Base-by-base conservation (phyloP, 2,113 vertebrate species). In the Dryoscopus gambensis region DNA sequence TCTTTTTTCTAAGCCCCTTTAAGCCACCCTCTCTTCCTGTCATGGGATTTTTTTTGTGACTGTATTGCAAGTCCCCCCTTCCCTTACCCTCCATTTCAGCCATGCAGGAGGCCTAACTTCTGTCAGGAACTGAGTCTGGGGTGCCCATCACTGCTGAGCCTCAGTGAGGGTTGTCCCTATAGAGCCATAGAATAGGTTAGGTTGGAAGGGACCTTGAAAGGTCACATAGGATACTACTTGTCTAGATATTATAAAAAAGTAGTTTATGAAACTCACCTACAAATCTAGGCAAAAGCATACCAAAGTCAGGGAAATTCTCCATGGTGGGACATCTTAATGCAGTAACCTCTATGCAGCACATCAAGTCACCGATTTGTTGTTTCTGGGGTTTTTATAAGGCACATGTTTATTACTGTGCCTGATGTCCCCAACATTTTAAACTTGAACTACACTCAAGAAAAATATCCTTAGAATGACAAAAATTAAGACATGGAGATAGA, bases 81-180 rank as follows among this genome's bases (percentile, higher is more conserved):
- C 15, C 40, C 53, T 53, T 49, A 39, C 9, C 4, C 11, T 21
- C 16, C 28, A 40, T n/a, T 39, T 33, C 46, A 22, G 33, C 39
- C 20, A 5, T 15, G 24, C 12, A 9, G 17, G 30, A 33, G 18
- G 11, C 6, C 27, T 2, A 22, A 16, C 7, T 42, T 25, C 18
- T 8, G 19, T 13, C 33, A 35, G 68, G 16, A 23, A 5, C 31
- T 9, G 27, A 9, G 55, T 10, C 15, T 39, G 49, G 23, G 7
- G 6, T 2, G 2, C 6, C 25, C 3, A 0, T 47, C 27, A 2
- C 15, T 53, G 24, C 44, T 50, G 62, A 28, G 13, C 9, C 6
- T 24, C 9, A 3, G 9, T 6, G 11, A 14, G 28, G 10, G 9
- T 1, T 39, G 23, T 49, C 7, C 30, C 22, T 5, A 2, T 3